Base-by-base conservation (phyloP, 1,140 invertebrate species). In the Drosophila baimaii region DNA sequence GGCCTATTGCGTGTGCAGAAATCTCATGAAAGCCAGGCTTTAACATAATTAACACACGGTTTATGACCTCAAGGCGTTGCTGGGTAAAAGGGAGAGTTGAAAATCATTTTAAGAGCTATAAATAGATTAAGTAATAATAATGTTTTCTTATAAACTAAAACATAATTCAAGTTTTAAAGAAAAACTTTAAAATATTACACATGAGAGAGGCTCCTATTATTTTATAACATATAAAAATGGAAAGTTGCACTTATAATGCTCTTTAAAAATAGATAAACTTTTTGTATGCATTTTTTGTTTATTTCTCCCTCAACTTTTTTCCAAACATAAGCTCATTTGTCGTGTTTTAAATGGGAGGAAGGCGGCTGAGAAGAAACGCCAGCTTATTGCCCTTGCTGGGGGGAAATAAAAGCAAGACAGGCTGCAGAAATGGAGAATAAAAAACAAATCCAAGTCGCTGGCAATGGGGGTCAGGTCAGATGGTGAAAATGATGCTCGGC, bases 41-140 rank as follows among this genome's bases (percentile, higher is more conserved):
- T 73, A 79, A 86, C 75, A 83, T 73, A 79, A 83, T 86, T 83
- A 88, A 73, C 63, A 78, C 68, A 70, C 69, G 76, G 55, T 61
- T 65, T 52, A 59, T 71, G 61, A 27, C 56, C 21, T 31, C 31
- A 19, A 55, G 46, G 62, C 41, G 44, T 41, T 57, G 19, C 39
- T 64, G 9, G 5, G 17, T 15, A 52, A 49, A 46, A 29, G 37
- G 51, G 13, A 51, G 49, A 33, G 29, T 25, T 25, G 21, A 3
- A n/a, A 47, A 23, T 13, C 15, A 52, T 15, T 31, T 51, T 33
- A 9, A 21, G 29, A 12, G 29, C 13, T 21, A n/a, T 21, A 21
- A 33, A 52, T 54, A 35, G 0, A 10, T 33, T 8, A 21, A 23
- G 35, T 21, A 35, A 35, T 9, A 35, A 23, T 0, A 3, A 31